Conservation (phyloP, 2,888 invertebrate species). For the Nemotelus nigrinus region DNA sequence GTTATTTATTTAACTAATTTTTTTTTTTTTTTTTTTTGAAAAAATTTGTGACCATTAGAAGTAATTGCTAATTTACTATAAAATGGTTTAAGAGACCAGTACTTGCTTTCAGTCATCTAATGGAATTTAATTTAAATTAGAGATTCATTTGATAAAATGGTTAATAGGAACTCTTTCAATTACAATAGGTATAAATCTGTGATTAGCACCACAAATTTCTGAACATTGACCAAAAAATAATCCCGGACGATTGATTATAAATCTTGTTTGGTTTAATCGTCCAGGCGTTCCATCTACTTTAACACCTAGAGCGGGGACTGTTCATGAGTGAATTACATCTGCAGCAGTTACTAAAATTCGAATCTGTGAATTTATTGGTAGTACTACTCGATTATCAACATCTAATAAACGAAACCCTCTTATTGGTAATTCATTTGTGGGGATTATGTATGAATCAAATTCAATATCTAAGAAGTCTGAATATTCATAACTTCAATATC, state of each 20-base stretch:
- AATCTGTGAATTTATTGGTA: conserved; percentile 72
- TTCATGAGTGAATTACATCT: conserved; percentile 76
- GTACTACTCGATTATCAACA: conserved; percentile 71
- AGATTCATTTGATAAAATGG: conserved; percentile 70
- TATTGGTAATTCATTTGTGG: conserved; percentile 61
- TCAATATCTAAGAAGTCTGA: conserved; percentile 70
- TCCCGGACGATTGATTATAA: conserved; percentile 72
- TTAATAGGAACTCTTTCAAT: conserved; percentile 70
- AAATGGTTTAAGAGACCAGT: conserved; percentile 76
- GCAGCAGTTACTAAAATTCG: conserved; percentile 71
- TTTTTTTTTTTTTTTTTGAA: too few relatives aligned
- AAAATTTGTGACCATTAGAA: too few relatives aligned
- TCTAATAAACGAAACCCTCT: conserved; percentile 71
- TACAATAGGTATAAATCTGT: conserved; percentile 82
- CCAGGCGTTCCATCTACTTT: conserved; percentile 75
- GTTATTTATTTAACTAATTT: conserved; percentile 69
- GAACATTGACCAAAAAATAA: conserved; percentile 81
- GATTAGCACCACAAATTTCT: conserved; percentile 83
- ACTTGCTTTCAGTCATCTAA: conserved; percentile 77
- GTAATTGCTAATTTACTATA: conserved; percentile 72
- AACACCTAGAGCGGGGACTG: conserved; percentile 71
- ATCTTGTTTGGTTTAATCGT: conserved; percentile 72
- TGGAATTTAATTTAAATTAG: conserved; percentile 66
- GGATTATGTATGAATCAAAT: conserved; percentile 73
- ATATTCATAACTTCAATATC: conserved; percentile 76